These are phyloP conservation scores for Gorsachius goisagi DNA, from an alignment of 2,113 vertebrate genomes.

Conservation along the genomic window DNA sequence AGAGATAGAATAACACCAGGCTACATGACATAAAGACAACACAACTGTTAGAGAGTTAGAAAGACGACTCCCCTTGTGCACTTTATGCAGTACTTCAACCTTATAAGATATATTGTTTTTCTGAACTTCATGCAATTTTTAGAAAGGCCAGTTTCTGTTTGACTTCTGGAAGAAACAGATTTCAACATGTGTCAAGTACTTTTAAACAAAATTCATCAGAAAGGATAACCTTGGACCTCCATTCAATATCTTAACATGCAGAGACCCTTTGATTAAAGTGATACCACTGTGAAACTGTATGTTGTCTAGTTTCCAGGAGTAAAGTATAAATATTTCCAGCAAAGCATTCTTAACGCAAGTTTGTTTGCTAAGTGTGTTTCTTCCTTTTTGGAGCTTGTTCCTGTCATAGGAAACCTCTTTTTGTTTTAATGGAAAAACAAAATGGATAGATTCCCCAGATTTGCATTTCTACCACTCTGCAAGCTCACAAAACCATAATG, in stretches of 20 bases:
- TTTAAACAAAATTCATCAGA: slow-evolving; percentile 54
- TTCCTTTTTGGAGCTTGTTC: slow-evolving; percentile 12
- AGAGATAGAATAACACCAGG: neutral
- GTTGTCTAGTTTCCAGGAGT: slow-evolving; percentile 10
- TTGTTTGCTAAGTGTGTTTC: slow-evolving; percentile 16
- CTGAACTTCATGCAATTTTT: neutral
- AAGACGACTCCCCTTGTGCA: neutral
- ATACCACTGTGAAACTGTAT: slow-evolving; percentile 19
- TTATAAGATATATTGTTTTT: neutral
- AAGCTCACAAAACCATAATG: neutral
- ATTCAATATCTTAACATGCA: slow-evolving; percentile 8
- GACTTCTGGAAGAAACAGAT: slow-evolving; percentile 13
- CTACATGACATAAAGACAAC: neutral
- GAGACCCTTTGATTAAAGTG: neutral
- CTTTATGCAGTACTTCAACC: neutral
- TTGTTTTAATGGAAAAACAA: neutral
- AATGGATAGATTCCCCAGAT: neutral
- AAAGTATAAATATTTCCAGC: slow-evolving; percentile 28
- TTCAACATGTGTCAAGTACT: slow-evolving; percentile 21
- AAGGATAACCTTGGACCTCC: slow-evolving; percentile 41
- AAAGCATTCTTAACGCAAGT: neutral
- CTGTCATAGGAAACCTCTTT: neutral
- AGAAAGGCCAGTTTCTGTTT: slow-evolving; percentile 17
- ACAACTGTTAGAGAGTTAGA: neutral
- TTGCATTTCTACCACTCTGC: neutral